phyloP scores from a whole-genome alignment of 1,140 invertebrate species.

The Phymorhynchus buccinoides region DNA sequence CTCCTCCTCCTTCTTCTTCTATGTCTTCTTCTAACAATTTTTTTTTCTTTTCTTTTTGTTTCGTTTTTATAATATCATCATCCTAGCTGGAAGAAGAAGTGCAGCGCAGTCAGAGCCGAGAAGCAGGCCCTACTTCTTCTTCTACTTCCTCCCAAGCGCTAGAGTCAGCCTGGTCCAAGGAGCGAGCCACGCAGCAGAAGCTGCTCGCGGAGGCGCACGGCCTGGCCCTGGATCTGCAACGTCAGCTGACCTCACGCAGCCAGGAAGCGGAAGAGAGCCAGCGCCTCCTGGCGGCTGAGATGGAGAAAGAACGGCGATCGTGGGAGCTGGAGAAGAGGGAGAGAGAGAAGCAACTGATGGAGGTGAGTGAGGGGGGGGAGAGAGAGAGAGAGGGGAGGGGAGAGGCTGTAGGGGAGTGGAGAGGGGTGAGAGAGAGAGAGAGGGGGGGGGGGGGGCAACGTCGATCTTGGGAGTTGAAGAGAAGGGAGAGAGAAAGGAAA shows the following conservation, averaged over 20 bases:
- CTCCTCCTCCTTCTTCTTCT: constrained; percentile 22
- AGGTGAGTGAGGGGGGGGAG: constrained; percentile 32
- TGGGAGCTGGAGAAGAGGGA: constrained; percentile 52
- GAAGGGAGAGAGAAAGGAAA: too few species aligned
- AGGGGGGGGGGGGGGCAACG: too few species aligned
- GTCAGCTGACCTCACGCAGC: constrained; percentile 60
- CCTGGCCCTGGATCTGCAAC: constrained; percentile 85
- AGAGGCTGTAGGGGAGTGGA: too few species aligned
- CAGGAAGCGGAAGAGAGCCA: constrained; percentile 55
- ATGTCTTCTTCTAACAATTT: not conserved
- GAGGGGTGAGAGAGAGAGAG: not conserved
- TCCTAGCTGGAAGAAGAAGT: constrained; percentile 76
- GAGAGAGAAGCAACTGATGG: constrained; percentile 49
- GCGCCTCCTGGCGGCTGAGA: constrained; percentile 56
- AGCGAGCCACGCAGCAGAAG: constrained; percentile 91
- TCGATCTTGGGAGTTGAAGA: too few species aligned
- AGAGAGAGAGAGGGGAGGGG: not conserved
- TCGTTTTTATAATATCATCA: not conserved
- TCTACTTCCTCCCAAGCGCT: constrained; percentile 87
- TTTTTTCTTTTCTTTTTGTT: constrained; percentile 21
- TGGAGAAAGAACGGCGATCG: constrained; percentile 49
- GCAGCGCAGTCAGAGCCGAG: constrained; percentile 67
- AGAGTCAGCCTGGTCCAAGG: constrained; percentile 96
- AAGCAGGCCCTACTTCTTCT: too few species aligned
- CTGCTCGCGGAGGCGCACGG: constrained; percentile 92